These are phyloP conservation scores for Ictalurus furcatus DNA, from an alignment of 2,113 vertebrate species.

Conservation along the genomic window DNA sequence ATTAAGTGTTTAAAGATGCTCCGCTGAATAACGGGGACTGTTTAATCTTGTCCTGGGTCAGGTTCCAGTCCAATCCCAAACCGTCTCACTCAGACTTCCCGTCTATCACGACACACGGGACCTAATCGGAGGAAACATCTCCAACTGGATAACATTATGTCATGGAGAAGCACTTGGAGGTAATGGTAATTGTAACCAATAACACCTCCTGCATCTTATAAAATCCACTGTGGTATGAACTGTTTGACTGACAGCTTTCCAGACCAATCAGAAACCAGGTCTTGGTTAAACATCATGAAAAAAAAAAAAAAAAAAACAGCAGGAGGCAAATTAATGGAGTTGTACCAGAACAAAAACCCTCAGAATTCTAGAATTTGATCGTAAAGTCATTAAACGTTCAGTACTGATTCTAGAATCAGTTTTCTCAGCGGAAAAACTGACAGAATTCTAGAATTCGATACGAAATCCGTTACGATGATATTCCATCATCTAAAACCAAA, in stretches of 20 bases:
- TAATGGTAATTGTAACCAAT: not conserved
- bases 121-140: conserved; percentile 4
- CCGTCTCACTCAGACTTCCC: conserved; percentile 5
- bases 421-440: not conserved
- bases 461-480: not conserved
- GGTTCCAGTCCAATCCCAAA: conserved; percentile 19
- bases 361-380: not conserved
- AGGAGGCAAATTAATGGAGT: not conserved
- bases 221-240: not conserved
- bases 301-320: no score
- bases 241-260: not conserved
- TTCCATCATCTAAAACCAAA: not conserved
- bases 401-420: not conserved
- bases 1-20: conserved; percentile 24
- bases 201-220: not conserved
- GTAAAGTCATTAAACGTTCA: not conserved
- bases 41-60: conserved; percentile 18
- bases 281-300: not conserved
- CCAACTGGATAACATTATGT: not conserved
- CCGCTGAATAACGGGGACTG: not conserved
- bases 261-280: conserved; percentile 6
- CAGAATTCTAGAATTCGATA: not conserved
- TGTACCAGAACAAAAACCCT: not conserved
- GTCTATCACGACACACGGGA: not conserved
- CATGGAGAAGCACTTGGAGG: not conserved